Evolutionary conservation across 2,113 vertebrate genomes (phyloP).

Genomic region (Bombycilla garrulus): DNA sequence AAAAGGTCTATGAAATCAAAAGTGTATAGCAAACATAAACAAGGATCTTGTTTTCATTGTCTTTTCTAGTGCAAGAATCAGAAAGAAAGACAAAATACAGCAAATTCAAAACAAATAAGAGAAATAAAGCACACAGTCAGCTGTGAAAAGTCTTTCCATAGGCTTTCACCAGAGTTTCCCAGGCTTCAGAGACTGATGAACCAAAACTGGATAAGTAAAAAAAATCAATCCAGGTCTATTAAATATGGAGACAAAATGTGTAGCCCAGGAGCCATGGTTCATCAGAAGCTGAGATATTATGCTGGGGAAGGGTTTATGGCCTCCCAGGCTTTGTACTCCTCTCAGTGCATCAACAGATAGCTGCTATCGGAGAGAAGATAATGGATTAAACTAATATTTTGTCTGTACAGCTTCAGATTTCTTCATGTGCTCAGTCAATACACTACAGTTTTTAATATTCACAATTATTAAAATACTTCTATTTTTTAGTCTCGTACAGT

Average conservation of each 20-base stretch:
- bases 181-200: neutral
- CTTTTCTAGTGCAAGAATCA: neutral
- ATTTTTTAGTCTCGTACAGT: neutral
- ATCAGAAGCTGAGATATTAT: neutral
- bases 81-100: neutral
- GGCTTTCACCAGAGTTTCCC: neutral
- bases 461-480: neutral
- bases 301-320: neutral
- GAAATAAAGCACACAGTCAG: neutral
- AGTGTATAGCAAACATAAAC: neutral
- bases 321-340: neutral
- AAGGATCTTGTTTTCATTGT: neutral
- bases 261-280: neutral
- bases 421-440: neutral
- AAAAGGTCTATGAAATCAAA: neutral
- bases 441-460: neutral
- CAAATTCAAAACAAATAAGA: neutral
- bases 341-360: neutral
- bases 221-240: neutral
- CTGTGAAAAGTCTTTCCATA: neutral
- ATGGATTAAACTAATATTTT: neutral
- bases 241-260: neutral
- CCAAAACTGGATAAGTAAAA: neutral
- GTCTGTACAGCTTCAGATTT: neutral
- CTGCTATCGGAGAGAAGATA: neutral